Conservation (phyloP, 2,797 vertebrate species). For the Sebastes taczanowskii region DNA sequence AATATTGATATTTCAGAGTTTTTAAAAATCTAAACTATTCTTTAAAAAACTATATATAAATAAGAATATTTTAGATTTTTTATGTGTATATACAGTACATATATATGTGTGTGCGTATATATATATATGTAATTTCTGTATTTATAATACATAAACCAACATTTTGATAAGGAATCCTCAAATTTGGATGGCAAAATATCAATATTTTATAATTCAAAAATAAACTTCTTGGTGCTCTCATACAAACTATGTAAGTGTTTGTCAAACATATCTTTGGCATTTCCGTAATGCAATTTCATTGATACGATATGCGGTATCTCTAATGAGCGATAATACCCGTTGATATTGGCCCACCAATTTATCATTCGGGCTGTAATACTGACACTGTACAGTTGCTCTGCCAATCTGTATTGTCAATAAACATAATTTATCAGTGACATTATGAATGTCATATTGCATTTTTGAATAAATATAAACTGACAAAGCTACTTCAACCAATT, state of each 20-base stretch:
- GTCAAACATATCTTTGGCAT: background rate
- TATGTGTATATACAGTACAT: too few species aligned
- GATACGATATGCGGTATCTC: background rate
- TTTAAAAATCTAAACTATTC: too few species aligned
- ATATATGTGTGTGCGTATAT: too few species aligned
- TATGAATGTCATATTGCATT: background rate
- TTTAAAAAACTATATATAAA: too few species aligned
- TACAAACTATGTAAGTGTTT: background rate
- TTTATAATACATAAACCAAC: background rate
- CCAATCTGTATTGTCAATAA: background rate
- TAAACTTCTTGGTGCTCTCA: background rate
- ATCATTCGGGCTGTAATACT: background rate
- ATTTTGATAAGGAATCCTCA: background rate
- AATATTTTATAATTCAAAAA: background rate
- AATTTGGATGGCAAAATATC: background rate
- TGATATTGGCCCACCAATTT: background rate
- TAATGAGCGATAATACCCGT: background rate
- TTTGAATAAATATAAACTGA: background rate
- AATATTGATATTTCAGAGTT: background rate
- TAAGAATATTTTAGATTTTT: too few species aligned
- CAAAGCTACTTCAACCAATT: background rate
- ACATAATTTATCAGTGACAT: background rate
- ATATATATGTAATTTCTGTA: too few species aligned
- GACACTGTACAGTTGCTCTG: background rate
- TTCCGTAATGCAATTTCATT: background rate